Evolutionary conservation across 2,113 vertebrate genomes (phyloP).

Genomic region (Cebidichthys violaceus): DNA sequence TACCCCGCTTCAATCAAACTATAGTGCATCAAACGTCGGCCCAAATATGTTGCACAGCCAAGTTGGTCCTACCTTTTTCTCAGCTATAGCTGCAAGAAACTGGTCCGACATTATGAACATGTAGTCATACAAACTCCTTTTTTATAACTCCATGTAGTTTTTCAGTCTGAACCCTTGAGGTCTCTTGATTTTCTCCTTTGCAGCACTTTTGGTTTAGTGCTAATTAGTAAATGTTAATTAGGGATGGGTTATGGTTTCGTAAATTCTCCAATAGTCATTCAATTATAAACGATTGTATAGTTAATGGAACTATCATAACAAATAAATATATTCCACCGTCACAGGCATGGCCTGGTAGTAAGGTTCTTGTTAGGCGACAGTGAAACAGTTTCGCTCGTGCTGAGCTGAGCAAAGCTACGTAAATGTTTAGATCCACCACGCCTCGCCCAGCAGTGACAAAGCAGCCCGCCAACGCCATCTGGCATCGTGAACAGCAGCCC

Average conservation of each 20-base stretch:
- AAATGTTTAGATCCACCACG: slow-evolving; percentile 20
- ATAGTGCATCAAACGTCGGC: background rate
- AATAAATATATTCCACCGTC: too few species aligned
- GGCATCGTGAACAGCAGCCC: slow-evolving; percentile 4
- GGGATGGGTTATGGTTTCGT: too few species aligned
- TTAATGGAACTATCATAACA: too few species aligned
- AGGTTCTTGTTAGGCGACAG: too few species aligned
- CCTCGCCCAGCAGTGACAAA: background rate
- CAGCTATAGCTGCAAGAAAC: background rate
- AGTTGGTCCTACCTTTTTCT: background rate
- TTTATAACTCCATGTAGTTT: too few species aligned
- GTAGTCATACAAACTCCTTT: background rate
- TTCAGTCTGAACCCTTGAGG: background rate
- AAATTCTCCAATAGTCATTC: too few species aligned
- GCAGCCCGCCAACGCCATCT: background rate
- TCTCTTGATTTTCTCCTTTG: background rate
- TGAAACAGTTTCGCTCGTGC: too few species aligned
- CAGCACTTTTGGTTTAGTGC: background rate
- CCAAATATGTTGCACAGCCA: background rate
- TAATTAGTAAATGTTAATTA: too few species aligned
- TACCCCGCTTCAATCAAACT: background rate
- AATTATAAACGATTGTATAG: too few species aligned
- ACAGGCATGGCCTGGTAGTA: too few species aligned
- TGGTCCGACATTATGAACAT: background rate
- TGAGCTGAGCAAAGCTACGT: too few species aligned